Percentiles rank a stretch among this genome's conserved stretches.
phyloP scores from a whole-genome alignment of 2,797 vertebrate species.

The Miichthys miiuy region DNA sequence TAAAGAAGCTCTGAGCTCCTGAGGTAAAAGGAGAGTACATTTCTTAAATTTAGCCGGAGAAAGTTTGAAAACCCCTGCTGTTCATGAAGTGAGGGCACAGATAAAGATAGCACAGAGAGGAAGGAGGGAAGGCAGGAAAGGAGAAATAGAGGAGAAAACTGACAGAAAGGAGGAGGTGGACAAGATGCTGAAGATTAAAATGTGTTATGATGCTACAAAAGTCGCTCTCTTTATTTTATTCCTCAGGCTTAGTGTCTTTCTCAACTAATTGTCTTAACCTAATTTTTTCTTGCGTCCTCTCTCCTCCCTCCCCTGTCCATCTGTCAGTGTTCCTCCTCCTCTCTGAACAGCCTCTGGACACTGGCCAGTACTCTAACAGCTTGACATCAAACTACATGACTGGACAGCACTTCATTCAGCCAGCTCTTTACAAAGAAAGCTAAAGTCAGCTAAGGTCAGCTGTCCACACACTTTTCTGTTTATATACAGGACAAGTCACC shows the following conservation, averaged over 20 bases:
- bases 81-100: background rate
- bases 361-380: conserved; percentile 15
- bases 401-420: conserved; percentile 16
- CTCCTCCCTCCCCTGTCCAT: conserved; percentile 20
- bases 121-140: background rate
- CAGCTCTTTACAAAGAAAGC: conserved; percentile 10
- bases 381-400: conserved; percentile 29
- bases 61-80: background rate
- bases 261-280: conserved; percentile 28
- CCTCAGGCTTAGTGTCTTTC: background rate
- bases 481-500: background rate
- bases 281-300: conserved; percentile 14
- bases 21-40: conserved; percentile 6
- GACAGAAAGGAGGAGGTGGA: background rate
- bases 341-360: conserved; percentile 20
- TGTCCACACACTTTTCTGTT: conserved; percentile 7
- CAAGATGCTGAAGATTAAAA: background rate
- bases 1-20: conserved; percentile 16
- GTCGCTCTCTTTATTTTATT: background rate
- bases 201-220: background rate
- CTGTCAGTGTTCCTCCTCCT: conserved; percentile 25
- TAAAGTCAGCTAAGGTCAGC: conserved; percentile 31
- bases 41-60: conserved; percentile 7
- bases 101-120: conserved; percentile 14
- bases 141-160: background rate